These are phyloP conservation scores for Bathynomus jamesi DNA, from an alignment of 1,140 invertebrate species.

Conservation along the genomic window DNA sequence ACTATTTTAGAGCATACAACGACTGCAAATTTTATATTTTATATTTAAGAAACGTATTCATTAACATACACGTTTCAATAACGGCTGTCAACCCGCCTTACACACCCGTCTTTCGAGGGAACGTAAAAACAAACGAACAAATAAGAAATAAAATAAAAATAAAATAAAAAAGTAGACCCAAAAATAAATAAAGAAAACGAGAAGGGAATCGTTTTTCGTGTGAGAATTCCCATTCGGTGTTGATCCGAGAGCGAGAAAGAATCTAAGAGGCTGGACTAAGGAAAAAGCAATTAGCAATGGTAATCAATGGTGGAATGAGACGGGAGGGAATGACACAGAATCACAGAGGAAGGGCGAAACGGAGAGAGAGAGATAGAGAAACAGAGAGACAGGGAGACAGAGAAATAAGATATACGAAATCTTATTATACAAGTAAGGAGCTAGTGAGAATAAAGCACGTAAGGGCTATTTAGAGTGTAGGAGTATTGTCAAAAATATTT, in stretches of 20 bases:
- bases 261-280: neutral
- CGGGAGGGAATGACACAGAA: neutral
- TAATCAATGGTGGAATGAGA: neutral
- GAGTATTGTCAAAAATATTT: neutral
- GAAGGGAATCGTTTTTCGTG: neutral
- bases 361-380: neutral
- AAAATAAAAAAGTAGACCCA: neutral
- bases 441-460: neutral
- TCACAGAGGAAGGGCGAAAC: neutral
- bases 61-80: no score
- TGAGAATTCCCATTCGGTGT: neutral
- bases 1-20: no score
- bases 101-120: no score
- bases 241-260: neutral
- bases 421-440: neutral
- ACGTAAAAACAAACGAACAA: neutral
- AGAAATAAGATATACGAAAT: no score
- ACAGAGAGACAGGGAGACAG: neutral
- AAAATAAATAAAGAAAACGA: neutral
- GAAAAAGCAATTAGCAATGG: slow-evolving; percentile 1
- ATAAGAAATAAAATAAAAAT: neutral
- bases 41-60: no score
- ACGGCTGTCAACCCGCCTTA: no score
- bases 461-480: neutral
- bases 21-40: no score